Percentiles rank a stretch among this genome's conserved stretches.
Evolutionary conservation across 2,113 vertebrate genomes (phyloP).

Genomic region (Cephalopterus ornatus): DNA sequence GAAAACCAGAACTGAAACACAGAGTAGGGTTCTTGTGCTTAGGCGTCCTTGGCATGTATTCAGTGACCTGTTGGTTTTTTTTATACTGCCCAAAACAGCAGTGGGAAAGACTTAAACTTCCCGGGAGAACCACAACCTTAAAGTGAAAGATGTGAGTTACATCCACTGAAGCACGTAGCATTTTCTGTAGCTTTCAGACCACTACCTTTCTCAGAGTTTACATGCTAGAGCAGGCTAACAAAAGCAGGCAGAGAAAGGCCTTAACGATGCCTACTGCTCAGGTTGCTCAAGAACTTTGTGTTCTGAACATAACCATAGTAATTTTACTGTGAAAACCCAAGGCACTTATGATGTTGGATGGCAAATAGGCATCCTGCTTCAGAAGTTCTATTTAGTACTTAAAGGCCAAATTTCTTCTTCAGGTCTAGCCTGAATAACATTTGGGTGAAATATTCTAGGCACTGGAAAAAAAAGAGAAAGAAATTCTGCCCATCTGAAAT

Average conservation of each 20-base stretch:
- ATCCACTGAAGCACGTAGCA: fast-evolving
- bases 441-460: not conserved
- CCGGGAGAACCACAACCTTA: fast-evolving
- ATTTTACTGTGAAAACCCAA: not conserved
- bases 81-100: not conserved
- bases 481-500: not conserved
- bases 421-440: not conserved
- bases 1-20: not conserved
- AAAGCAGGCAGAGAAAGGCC: not conserved
- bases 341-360: fast-evolving
- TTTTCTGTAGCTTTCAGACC: not conserved
- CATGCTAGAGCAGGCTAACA: not conserved
- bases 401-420: not conserved
- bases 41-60: not conserved
- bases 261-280: not conserved
- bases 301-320: not conserved
- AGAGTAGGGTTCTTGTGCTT: not conserved
- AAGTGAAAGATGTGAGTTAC: not conserved
- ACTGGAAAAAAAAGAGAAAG: not conserved
- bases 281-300: not conserved
- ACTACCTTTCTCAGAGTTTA: not conserved
- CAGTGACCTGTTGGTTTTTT: not conserved
- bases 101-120: not conserved
- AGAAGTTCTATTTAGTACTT: not conserved
- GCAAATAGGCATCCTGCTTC: not conserved